phyloP scores from a whole-genome alignment of 2,113 vertebrate species.

The Ceyx margarethae region DNA sequence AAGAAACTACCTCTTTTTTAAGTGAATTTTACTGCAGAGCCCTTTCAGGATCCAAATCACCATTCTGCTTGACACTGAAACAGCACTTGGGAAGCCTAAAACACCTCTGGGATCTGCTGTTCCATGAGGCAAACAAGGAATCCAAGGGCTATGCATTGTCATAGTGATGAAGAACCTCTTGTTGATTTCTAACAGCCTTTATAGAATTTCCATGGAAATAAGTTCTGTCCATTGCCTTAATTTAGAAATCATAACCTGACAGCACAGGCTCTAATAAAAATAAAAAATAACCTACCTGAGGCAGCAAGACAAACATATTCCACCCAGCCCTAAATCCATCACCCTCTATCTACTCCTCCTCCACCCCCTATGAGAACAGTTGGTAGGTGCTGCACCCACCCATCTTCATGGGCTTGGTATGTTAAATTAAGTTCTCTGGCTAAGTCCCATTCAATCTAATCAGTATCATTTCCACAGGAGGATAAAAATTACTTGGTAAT shows the following conservation, averaged over 20 bases:
- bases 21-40: neutral
- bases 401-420: neutral
- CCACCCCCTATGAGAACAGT: neutral
- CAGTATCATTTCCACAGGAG: neutral
- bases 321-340: neutral
- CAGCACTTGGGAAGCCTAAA: neutral
- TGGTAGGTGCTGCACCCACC: neutral
- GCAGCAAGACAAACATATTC: neutral
- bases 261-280: neutral
- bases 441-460: neutral
- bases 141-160: neutral
- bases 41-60: fast-evolving
- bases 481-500: neutral
- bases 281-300: neutral
- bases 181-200: neutral
- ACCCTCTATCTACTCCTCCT: neutral
- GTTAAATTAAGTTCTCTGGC: neutral
- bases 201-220: neutral
- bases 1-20: neutral
- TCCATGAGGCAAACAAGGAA: neutral
- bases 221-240: neutral
- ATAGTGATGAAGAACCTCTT: neutral
- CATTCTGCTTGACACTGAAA: neutral
- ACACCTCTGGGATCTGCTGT: neutral
- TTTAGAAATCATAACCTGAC: neutral